Percentiles rank a stretch among this genome's conserved stretches.
phyloP scores from a whole-genome alignment of 2,888 invertebrate species.

The Trichopria drosophilae region DNA sequence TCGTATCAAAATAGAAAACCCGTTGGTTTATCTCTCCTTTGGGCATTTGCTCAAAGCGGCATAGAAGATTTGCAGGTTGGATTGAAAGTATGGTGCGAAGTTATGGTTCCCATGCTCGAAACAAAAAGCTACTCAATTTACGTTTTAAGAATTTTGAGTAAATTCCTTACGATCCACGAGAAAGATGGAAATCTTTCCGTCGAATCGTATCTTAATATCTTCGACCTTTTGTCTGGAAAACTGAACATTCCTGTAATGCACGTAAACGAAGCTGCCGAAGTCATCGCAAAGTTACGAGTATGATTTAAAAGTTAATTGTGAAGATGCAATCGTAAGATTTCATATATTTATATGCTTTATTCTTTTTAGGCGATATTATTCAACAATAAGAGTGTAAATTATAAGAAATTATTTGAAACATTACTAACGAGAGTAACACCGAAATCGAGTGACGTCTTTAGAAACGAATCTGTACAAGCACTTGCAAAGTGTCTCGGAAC shows the following conservation, averaged over 20 bases:
- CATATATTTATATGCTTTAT: conserved; percentile 30
- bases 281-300: conserved; percentile 64
- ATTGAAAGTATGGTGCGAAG: conserved; percentile 74
- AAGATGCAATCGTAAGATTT: conserved; percentile 1
- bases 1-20: conserved; percentile 78
- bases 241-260: conserved; percentile 64
- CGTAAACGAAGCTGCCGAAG: conserved; percentile 62
- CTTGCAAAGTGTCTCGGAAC: conserved; percentile 65
- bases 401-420: conserved; percentile 64
- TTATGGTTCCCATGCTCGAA: conserved; percentile 74
- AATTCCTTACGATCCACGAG: conserved; percentile 59
- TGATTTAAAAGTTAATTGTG: conserved; percentile 3
- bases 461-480: conserved; percentile 65
- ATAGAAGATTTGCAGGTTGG: conserved; percentile 67
- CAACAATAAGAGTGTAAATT: conserved; percentile 53
- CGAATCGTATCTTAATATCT: conserved; percentile 63
- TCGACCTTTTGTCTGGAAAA: conserved; percentile 64
- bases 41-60: conserved; percentile 78
- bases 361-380: conserved; percentile 47
- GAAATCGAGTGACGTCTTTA: conserved; percentile 60
- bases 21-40: conserved; percentile 73
- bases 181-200: conserved; percentile 58
- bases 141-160: conserved; percentile 66
- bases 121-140: conserved; percentile 71
- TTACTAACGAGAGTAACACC: conserved; percentile 67